Base-by-base conservation (phyloP, 2,113 vertebrate genomes). In the Scartelaos histophorus region DNA sequence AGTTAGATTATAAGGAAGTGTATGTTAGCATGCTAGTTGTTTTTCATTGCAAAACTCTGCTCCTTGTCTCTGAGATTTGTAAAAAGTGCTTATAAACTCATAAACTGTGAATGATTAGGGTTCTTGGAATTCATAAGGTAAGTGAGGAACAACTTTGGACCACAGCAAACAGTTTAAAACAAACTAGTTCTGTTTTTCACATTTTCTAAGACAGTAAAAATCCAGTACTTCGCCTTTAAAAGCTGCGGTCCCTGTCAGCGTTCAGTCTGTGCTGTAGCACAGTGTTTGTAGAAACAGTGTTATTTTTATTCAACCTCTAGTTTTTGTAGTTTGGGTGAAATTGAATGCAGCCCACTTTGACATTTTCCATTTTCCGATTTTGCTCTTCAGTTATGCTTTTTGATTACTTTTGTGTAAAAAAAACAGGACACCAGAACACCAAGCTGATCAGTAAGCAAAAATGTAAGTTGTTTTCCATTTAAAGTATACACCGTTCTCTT, bases 401-500 rank as follows among this genome's bases (percentile, higher is more conserved):
- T 62, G 34, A 64, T 64, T 64, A 34, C 34, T 38, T 38, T 38
- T 43, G 17, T n/a, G 34, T 38, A 38, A 64, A 43, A 64, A 19
- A 64, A 19, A 13, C 24, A 35, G 61, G 35, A 38, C 61, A n/a
- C 34, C 29, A 19, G 34, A 64, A 35, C 35, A 38, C 17, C 58
- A 62, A 1, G 56, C 22, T 17, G 51, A 60, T 71, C 82, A 70
- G 82, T 66, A 70, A 54, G 22, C 68, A 60, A 79, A 77, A 85
- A 80, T 72, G 70, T 66, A 66, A 47, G 43, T 66, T 81, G 76
- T 84, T 79, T 85, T 74, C 58, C 51, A 45, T 78, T 86, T 69
- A 74, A 67, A 69, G 73, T 54, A 24, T 66, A 65, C 51, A 51
- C 47, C 34, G 1, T 54, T 56, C 75, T 69, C 67, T 73, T 51